Percentiles rank a stretch among this genome's conserved stretches.
Evolutionary conservation across 2,797 vertebrate genomes (phyloP).

Genomic region (Channallabes apus): DNA sequence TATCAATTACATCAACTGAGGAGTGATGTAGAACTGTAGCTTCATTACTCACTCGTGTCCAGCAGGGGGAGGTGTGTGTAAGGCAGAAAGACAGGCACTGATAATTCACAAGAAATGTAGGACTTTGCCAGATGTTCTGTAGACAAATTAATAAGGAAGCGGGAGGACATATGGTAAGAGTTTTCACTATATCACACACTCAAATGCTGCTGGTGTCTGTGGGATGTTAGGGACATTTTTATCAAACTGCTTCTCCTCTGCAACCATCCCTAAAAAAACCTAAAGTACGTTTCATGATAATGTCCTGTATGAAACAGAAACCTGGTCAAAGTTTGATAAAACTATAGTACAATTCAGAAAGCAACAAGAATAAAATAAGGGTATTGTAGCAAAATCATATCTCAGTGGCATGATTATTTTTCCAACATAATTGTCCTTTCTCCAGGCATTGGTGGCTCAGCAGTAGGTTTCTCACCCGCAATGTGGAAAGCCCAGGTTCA

Average conservation of each 20-base stretch:
- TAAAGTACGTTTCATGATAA: neutral
- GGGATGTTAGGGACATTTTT: neutral
- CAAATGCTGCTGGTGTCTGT: neutral
- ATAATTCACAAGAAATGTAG: neutral
- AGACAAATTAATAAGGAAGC: neutral
- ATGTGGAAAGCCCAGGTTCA: too few relatives aligned
- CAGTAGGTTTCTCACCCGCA: too few relatives aligned
- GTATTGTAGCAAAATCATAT: too few relatives aligned
- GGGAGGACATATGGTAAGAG: neutral
- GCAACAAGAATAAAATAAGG: too few relatives aligned
- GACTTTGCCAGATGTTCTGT: neutral
- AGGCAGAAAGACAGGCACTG: neutral
- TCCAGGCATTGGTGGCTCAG: too few relatives aligned
- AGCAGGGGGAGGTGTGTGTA: conserved; percentile 58
- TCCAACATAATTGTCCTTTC: too few relatives aligned
- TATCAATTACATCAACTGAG: neutral
- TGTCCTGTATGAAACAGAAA: neutral
- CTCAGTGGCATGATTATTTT: too few relatives aligned
- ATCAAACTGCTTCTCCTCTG: neutral
- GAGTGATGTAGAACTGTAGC: neutral
- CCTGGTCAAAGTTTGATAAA: neutral
- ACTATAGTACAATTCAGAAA: neutral
- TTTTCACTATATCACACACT: neutral
- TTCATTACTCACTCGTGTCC: conserved; percentile 72
- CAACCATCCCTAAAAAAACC: neutral